Evolutionary conservation across 2,888 invertebrate species (phyloP).

Genomic region (Melanostoma mellinum): DNA sequence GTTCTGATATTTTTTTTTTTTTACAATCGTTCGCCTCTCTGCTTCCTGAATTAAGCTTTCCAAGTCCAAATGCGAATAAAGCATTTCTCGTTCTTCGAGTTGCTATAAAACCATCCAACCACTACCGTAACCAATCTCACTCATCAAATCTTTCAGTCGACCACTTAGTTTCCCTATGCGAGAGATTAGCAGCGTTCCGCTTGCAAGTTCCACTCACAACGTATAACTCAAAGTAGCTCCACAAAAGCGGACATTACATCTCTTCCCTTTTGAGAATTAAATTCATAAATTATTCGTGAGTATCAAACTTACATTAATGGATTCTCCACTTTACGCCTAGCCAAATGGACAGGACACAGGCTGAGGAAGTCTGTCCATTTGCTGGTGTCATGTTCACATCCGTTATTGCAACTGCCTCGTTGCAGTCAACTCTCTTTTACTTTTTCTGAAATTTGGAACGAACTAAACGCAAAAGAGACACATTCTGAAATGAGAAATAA

Average conservation of each 20-base stretch:
- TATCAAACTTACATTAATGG: constrained; percentile 68
- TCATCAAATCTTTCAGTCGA: too few species aligned
- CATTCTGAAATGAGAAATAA: constrained; percentile 28
- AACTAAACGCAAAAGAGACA: background rate
- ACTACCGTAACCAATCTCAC: too few species aligned
- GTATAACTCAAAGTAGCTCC: constrained; percentile 55
- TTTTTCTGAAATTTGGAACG: constrained; percentile 15
- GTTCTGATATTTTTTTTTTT: too few species aligned
- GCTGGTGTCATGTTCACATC: constrained; percentile 66
- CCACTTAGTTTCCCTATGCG: too few species aligned
- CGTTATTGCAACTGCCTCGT: constrained; percentile 41
- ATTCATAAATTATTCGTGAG: constrained; percentile 71
- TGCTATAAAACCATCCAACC: too few species aligned
- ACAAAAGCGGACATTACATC: constrained; percentile 67
- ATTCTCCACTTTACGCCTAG: constrained; percentile 37
- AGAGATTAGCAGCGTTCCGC: too few species aligned
- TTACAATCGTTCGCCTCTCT: too few species aligned
- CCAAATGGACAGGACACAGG: constrained; percentile 17
- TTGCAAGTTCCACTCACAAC: constrained; percentile 41
- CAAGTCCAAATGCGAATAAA: too few species aligned
- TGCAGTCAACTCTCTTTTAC: constrained; percentile 16
- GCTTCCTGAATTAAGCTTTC: too few species aligned
- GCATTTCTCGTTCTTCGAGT: too few species aligned
- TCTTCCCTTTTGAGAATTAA: constrained; percentile 46
- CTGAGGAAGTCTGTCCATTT: constrained; percentile 67